Base-by-base conservation (phyloP, 2,113 vertebrate genomes). In the Saguinus imperator region DNA sequence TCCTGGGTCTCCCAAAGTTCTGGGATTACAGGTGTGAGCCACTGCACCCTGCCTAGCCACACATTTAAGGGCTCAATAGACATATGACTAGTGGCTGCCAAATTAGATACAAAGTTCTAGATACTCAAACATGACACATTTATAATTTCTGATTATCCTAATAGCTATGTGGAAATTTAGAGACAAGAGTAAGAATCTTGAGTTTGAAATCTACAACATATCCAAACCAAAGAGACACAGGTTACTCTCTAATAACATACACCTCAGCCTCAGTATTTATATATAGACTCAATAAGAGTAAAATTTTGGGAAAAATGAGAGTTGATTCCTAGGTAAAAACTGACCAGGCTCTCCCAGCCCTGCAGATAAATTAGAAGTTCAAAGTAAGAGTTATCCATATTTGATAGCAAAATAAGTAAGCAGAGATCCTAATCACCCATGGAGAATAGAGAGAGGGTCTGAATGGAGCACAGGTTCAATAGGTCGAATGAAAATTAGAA, bases 401-500 rank as follows among this genome's bases (percentile, higher is more conserved):
- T 57, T 40, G 17, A 45, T 79, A 95, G 29, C 20, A 40, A 87
- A 48, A 61, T 92, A 82, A 95, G n/a, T 73, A 80, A 94, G 48
- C 32, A 77, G 70, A 85, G 50, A 82, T 70, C 35, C 82, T 68
- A 37, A 66, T 89, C 29, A 37, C 17, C 20, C 21, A 23, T 21
- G 32, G 73, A 91, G n/a, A 45, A 1, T 20, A 23, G 20, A 91
- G 12, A 27, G 21, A 0, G 9, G 4, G 5, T 80, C 23, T 88
- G 20, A 88, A 80, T 91, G 29, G 50, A 18, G 82, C 55, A 32
- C 4, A 48, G 20, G 27, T 64, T 23, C 29, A 61, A 27, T 6
- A 48, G 20, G 14, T 37, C 29, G 20, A 82, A 58, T 37, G 18
- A 92, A 96, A 94, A 94, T 80, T 68, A 66, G 52, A 96, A 93